phyloP scores from a whole-genome alignment of 2,888 invertebrate genomes.

The Acrobeloides nanus region DNA sequence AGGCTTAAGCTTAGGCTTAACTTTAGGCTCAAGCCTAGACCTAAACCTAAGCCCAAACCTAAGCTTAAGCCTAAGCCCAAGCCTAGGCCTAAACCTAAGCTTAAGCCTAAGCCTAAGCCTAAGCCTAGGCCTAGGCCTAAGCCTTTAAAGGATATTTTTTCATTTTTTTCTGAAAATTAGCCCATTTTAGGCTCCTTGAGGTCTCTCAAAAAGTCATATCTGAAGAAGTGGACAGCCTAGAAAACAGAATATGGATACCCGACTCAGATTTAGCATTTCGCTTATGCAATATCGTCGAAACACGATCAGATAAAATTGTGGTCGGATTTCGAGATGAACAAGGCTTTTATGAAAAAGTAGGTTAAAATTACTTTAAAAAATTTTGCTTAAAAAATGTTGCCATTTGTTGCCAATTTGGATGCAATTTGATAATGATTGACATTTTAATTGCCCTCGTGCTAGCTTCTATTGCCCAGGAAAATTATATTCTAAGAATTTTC shows the following conservation, averaged over 20 bases:
- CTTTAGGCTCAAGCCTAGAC: too few species aligned
- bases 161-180: too few species aligned
- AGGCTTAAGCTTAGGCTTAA: too few species aligned
- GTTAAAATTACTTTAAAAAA: too few species aligned
- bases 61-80: too few species aligned
- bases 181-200: constrained; percentile 3
- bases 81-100: too few species aligned
- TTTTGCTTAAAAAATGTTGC: neutral
- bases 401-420: neutral
- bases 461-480: neutral
- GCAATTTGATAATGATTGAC: neutral
- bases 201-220: constrained; percentile 6
- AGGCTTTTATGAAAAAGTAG: constrained; percentile 42
- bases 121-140: too few species aligned
- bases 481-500: neutral
- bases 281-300: constrained; percentile 33
- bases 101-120: too few species aligned
- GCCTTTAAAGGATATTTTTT: too few species aligned
- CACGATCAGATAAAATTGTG: constrained; percentile 25
- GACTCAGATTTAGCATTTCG: constrained; percentile 31
- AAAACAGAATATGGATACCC: constrained; percentile 36
- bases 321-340: constrained; percentile 43
- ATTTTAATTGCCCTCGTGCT: neutral
- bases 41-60: too few species aligned
- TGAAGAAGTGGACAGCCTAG: constrained; percentile 14